A percentile compares a stretch with the other conserved stretches of the same genome.
These are phyloP conservation scores for Ceratothoa steindachneri DNA, from an alignment of 2,888 invertebrate species.

Conservation along the genomic window DNA sequence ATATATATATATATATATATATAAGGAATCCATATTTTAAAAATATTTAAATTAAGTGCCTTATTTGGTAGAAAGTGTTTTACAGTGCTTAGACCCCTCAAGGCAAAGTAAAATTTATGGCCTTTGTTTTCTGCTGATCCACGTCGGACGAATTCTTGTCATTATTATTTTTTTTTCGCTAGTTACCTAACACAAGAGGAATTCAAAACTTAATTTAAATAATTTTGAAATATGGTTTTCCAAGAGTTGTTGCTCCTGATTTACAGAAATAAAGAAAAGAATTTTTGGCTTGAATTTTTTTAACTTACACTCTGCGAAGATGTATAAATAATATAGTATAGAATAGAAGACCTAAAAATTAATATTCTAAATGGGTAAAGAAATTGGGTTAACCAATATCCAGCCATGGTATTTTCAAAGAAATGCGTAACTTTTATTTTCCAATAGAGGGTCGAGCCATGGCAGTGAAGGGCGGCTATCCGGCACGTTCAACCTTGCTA, in stretches of 20 bases:
- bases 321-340: too few species aligned
- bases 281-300: background rate
- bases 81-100: background rate
- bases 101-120: background rate
- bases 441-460: too few species aligned
- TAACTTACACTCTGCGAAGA: background rate
- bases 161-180: background rate
- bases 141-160: background rate
- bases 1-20: background rate
- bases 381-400: too few species aligned
- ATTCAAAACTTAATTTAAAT: constrained; percentile 1
- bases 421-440: too few species aligned
- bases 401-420: too few species aligned
- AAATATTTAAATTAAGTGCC: constrained; percentile 8
- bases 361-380: too few species aligned
- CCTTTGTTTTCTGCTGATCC: background rate
- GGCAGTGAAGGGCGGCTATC: too few species aligned
- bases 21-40: constrained; percentile 5
- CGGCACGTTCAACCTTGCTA: too few species aligned
- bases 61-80: background rate
- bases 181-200: background rate
- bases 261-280: constrained; percentile 3
- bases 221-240: constrained; percentile 10
- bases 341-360: too few species aligned
- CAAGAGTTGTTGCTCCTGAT: constrained; percentile 6